Base-by-base conservation (phyloP, 1,140 invertebrate genomes). In the Cyrtorhinus lividipennis region DNA sequence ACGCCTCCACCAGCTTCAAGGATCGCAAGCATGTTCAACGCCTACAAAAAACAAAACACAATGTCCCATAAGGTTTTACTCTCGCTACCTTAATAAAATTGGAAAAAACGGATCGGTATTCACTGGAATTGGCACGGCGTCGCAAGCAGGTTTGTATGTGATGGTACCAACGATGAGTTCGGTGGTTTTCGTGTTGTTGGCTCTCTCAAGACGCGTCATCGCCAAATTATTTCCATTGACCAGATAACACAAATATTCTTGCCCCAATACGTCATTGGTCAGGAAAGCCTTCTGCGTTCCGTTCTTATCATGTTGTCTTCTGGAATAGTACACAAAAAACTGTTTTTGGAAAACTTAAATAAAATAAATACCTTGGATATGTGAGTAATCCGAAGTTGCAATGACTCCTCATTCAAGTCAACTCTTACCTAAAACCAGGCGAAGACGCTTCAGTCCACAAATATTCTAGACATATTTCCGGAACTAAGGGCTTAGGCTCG, bases 391-490 rank as follows among this genome's bases (percentile, higher is more conserved):
- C n/a, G n/a, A n/a, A n/a, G n/a, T n/a, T n/a, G n/a, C n/a, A n/a
- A n/a, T n/a, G n/a, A n/a, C n/a, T n/a, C n/a, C n/a, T n/a, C n/a
- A n/a, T n/a, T n/a, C 30, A 38, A 8, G 5, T 8, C 30, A 53
- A 53, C 3, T 5, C 20, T 5, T 53, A 53, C 86, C 62, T 82
- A 76, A 61, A 76, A 5, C 48, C 48, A 53, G 48, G 48, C 27
- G 60, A 57, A 24, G 60, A 56, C 13, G 27, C 5, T 70, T 94
- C 91, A 0, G 84, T 88, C 91, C 91, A 95, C 18, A 93, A 76
- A 68, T 90, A 85, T 70, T 95, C 91, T 20, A 95, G 76, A 72
- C 90, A 93, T 58, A 93, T 77, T 67, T 89, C 85, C 1, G 91
- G 90, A 64, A 84, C 85, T 15, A 92, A 74, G 2, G 88, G 87